These are phyloP conservation scores for Muscicapa striata DNA, from an alignment of 2,797 vertebrate species.

Conservation along the genomic window DNA sequence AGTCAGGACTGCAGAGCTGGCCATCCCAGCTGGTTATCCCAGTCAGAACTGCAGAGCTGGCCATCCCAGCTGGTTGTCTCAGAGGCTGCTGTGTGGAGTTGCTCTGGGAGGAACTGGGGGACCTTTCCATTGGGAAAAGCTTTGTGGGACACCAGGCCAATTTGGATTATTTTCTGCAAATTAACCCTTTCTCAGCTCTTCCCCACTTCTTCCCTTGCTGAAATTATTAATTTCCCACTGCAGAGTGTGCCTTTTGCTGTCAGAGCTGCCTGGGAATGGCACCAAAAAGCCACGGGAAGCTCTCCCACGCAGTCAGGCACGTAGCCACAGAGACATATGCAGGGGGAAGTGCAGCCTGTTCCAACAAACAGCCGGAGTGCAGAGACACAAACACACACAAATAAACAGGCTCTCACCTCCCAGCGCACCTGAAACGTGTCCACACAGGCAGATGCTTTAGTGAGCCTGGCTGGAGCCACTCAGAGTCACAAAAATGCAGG, in stretches of 20 bases:
- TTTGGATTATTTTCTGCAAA: neutral
- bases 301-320: slow-evolving; percentile 6
- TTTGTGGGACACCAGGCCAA: neutral
- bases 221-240: neutral
- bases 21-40: too few species aligned
- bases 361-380: neutral
- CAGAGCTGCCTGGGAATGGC: slow-evolving; percentile 43
- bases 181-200: neutral
- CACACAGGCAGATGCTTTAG: neutral
- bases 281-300: slow-evolving; percentile 13
- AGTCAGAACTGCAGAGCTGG: neutral
- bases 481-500: fast-evolving
- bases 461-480: neutral
- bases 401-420: neutral
- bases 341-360: neutral
- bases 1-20: too few species aligned
- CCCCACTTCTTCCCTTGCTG: neutral
- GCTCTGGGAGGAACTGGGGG: neutral
- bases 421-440: neutral
- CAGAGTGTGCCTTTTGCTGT: neutral
- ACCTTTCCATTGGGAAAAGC: neutral
- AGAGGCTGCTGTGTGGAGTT: neutral
- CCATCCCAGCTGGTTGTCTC: neutral
- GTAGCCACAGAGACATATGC: slow-evolving; percentile 36
- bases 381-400: neutral